These are phyloP conservation scores for Osmerus mordax DNA, from an alignment of 2,113 vertebrate species.

Conservation along the genomic window DNA sequence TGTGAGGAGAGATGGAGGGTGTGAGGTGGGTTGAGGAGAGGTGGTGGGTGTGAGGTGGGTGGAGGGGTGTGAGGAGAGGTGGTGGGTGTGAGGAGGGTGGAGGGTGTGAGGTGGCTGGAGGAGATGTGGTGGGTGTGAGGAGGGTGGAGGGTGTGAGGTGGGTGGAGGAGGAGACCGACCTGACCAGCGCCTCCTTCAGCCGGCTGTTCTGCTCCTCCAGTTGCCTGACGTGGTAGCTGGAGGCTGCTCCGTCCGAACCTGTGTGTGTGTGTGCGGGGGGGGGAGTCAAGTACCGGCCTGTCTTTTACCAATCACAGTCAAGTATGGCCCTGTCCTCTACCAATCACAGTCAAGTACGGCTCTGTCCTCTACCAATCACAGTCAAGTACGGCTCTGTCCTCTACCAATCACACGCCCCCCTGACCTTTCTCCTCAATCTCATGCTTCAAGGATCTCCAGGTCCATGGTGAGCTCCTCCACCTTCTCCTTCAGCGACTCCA, in stretches of 20 bases:
- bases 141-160: not conserved
- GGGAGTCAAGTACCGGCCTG: too few species aligned
- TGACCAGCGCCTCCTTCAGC: conserved; percentile 92
- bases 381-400: not conserved
- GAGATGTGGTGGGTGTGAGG: not conserved
- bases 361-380: not conserved
- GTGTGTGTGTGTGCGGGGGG: not conserved
- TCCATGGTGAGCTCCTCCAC: conserved; percentile 91
- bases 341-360: too few species aligned
- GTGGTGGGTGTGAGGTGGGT: not conserved
- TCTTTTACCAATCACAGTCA: too few species aligned
- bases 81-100: not conserved
- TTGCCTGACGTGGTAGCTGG: conserved; percentile 95
- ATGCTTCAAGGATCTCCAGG: conserved; percentile 93
- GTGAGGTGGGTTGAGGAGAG: not conserved
- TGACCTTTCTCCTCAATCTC: conserved; percentile 97
- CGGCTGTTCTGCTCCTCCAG: conserved; percentile 90
- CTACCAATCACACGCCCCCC: not conserved
- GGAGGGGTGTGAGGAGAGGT: not conserved
- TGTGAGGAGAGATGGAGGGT: not conserved
- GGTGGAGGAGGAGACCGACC: conserved; percentile 63
- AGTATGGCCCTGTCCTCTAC: too few species aligned
- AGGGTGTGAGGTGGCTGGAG: not conserved
- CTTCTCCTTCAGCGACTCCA: conserved; percentile 88
- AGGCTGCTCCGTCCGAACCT: conserved; percentile 82